Evolutionary conservation across 2,888 invertebrate genomes (phyloP).

Genomic region (Falcaria lacertinaria): DNA sequence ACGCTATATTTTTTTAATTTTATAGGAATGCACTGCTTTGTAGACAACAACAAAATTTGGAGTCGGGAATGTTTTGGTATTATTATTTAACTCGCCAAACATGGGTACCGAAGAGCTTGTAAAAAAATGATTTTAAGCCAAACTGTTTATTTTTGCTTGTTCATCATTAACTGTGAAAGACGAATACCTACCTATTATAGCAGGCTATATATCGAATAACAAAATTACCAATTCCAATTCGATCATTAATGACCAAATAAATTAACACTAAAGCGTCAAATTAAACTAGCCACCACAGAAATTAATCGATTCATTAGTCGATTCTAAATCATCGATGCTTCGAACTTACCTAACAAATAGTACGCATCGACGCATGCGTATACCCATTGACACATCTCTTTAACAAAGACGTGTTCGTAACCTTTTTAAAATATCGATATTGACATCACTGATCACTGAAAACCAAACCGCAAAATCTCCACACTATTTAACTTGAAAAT

Average conservation of each 20-base stretch:
- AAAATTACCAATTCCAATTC: not conserved
- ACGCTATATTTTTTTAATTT: too few relatives aligned
- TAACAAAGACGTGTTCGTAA: constrained; percentile 47
- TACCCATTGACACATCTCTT: constrained; percentile 71
- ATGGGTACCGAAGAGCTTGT: too few relatives aligned
- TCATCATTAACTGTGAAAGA: too few relatives aligned
- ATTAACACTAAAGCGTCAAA: not conserved
- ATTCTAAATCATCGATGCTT: not conserved
- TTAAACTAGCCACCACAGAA: not conserved
- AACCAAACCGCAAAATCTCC: constrained; percentile 6
- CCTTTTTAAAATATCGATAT: constrained; percentile 9
- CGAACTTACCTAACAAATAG: constrained; percentile 53
- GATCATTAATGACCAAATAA: not conserved
- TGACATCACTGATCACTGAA: constrained; percentile 21
- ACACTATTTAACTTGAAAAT: not conserved
- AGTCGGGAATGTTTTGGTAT: too few relatives aligned
- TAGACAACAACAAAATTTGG: too few relatives aligned
- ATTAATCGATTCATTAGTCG: not conserved
- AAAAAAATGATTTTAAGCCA: too few relatives aligned
- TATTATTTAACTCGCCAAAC: too few relatives aligned
- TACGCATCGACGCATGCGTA: constrained; percentile 48
- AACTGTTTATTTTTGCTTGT: not conserved
- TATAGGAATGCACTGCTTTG: too few relatives aligned
- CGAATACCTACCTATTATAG: too few relatives aligned
- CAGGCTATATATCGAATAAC: not conserved